Percentiles rank a stretch among this genome's conserved stretches.
phyloP scores from a whole-genome alignment of 2,888 invertebrate genomes.

The Trichopria drosophilae region DNA sequence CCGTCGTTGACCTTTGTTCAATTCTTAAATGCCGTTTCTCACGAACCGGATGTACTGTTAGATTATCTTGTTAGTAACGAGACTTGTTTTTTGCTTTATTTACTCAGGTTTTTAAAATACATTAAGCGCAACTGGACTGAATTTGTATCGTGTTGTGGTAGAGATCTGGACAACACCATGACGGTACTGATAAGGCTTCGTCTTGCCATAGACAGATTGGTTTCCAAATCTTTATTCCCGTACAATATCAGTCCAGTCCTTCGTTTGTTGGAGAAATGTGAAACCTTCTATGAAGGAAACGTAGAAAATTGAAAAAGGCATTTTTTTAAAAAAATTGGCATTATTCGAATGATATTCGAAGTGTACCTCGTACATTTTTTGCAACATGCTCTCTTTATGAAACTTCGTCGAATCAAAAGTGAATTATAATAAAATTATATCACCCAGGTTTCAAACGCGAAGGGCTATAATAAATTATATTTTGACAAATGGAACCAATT shows the following conservation, averaged over 20 bases:
- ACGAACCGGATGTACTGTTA: slow-evolving; percentile 77
- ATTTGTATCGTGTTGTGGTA: slow-evolving; percentile 76
- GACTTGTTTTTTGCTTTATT: slow-evolving; percentile 84
- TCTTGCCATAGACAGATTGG: slow-evolving; percentile 79
- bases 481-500: no score
- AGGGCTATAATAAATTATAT: no score
- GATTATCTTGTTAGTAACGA: slow-evolving; percentile 88
- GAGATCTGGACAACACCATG: slow-evolving; percentile 80
- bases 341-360: no score
- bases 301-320: slow-evolving; percentile 78
- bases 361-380: no score
- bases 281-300: slow-evolving; percentile 82
- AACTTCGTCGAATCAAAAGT: no score
- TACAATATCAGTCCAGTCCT: slow-evolving; percentile 89
- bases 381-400: no score
- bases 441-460: no score
- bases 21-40: slow-evolving; percentile 80
- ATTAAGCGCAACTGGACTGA: slow-evolving; percentile 81
- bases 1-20: slow-evolving; percentile 86
- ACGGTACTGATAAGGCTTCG: slow-evolving; percentile 77
- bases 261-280: slow-evolving; percentile 79
- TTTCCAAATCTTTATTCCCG: slow-evolving; percentile 81
- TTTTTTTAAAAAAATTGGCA: no score
- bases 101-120: slow-evolving; percentile 82
- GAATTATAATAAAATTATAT: no score